Conservation (phyloP, 2,113 vertebrate species). For the Todiramphus saurophagus region DNA sequence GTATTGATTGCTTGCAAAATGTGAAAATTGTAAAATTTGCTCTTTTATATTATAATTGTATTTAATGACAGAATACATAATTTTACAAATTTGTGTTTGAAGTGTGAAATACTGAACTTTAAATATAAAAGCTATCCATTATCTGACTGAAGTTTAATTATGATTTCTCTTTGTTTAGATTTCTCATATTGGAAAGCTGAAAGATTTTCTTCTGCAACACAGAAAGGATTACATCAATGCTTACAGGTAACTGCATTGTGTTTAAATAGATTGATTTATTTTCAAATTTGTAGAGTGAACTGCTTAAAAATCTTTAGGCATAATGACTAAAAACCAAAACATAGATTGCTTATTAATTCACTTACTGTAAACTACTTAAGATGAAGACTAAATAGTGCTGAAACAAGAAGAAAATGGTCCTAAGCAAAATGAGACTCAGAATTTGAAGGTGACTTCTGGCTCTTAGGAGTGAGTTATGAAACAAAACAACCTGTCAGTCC, state of each 20-base stretch:
- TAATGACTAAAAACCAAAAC: not conserved
- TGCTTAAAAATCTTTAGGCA: not conserved
- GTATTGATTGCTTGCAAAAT: not conserved
- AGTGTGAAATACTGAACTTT: not conserved
- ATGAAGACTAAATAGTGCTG: not conserved
- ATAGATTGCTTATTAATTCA: not conserved
- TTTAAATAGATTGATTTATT: not conserved
- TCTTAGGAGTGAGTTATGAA: not conserved
- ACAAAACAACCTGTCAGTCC: not conserved
- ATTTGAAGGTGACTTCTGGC: not conserved
- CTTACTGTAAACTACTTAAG: not conserved
- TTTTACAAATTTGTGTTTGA: not conserved
- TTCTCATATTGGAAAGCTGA: conserved; percentile 93
- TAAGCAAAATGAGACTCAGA: not conserved
- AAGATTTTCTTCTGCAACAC: conserved; percentile 95
- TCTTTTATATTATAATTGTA: not conserved
- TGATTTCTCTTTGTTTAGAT: conserved; percentile 76
- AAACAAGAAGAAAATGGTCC: not conserved
- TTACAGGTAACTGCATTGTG: conserved; percentile 79
- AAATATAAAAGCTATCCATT: not conserved
- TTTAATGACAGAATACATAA: not conserved
- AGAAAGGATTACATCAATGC: conserved; percentile 96
- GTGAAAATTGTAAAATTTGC: not conserved
- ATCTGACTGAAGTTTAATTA: not conserved
- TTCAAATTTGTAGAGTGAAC: not conserved